phyloP scores from a whole-genome alignment of 1,140 invertebrate genomes.

The Neocloeon triangulifer region DNA sequence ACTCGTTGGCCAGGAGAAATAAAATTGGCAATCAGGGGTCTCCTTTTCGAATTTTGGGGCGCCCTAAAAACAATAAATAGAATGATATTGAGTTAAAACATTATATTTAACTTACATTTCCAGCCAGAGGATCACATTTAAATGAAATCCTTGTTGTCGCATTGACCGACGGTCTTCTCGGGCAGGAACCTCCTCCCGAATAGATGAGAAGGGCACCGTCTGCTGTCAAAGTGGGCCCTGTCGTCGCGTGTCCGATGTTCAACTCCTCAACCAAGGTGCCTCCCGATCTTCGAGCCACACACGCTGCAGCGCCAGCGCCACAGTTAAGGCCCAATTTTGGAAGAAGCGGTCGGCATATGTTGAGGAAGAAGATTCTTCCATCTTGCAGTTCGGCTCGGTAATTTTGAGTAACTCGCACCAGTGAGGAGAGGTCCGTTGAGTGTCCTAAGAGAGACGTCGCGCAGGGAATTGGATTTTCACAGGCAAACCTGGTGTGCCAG shows the following conservation, averaged over 20 bases:
- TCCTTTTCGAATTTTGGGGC: constrained; percentile 18
- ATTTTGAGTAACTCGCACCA: constrained; percentile 20
- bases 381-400: constrained; percentile 19
- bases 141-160: constrained; percentile 21
- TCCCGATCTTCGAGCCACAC: constrained; percentile 16
- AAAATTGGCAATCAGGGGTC: constrained; percentile 19
- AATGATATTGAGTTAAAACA: constrained; percentile 5
- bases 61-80: constrained; percentile 15
- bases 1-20: constrained; percentile 23
- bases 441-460: too few species aligned
- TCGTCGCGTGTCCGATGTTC: constrained; percentile 22
- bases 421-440: constrained; percentile 18
- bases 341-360: constrained; percentile 23
- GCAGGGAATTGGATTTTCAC: constrained; percentile 14
- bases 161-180: constrained; percentile 14
- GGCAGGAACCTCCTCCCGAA: constrained; percentile 18
- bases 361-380: constrained; percentile 18
- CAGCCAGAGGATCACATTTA: constrained; percentile 17
- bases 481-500: constrained; percentile 6
- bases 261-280: constrained; percentile 17
- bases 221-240: constrained; percentile 14
- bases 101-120: constrained; percentile 20
- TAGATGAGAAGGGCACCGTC: constrained; percentile 18
- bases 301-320: constrained; percentile 20
- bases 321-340: constrained; percentile 20